phyloP scores from a whole-genome alignment of 2,113 vertebrate species.

The Chloroceryle aenea region DNA sequence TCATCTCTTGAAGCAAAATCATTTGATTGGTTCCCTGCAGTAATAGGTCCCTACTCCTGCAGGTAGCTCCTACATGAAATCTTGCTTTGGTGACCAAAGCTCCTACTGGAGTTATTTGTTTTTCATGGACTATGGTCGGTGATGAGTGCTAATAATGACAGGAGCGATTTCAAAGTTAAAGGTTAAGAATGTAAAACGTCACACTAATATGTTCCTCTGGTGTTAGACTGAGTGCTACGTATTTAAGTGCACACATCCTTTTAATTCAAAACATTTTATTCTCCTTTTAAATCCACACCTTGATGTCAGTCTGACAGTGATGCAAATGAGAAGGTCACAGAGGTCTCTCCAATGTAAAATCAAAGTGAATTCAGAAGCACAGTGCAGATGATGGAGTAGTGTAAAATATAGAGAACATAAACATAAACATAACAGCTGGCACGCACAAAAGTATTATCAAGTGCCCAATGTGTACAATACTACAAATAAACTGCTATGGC shows the following conservation, averaged over 20 bases:
- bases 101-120: conserved; percentile 17
- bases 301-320: background rate
- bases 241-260: background rate
- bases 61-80: background rate
- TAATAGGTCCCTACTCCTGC: background rate
- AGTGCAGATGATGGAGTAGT: background rate
- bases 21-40: background rate
- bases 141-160: background rate
- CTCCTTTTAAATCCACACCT: conserved; percentile 12
- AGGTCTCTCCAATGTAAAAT: conserved; percentile 44
- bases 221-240: background rate
- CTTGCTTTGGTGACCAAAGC: background rate
- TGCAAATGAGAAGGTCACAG: conserved; percentile 36
- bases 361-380: conserved; percentile 5
- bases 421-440: background rate
- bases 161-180: background rate
- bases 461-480: conserved; percentile 7
- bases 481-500: conserved; percentile 45
- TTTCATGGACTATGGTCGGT: background rate
- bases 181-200: background rate
- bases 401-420: background rate
- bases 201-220: background rate
- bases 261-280: background rate
- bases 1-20: conserved; percentile 20
- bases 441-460: background rate